Conservation (phyloP, 1,140 invertebrate species). For the Oreohelix idahoensis region DNA sequence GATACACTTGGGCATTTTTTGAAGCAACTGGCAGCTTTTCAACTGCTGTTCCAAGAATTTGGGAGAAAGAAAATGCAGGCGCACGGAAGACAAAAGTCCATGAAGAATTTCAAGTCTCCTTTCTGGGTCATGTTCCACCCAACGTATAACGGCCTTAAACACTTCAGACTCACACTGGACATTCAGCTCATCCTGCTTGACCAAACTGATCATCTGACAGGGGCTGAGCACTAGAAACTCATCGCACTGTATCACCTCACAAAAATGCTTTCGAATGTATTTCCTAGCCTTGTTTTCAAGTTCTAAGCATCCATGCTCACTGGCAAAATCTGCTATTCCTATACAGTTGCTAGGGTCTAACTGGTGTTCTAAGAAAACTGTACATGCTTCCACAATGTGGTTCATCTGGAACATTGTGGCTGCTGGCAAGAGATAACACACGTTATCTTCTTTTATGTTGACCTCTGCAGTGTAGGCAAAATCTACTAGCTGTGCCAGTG, state of each 20-base stretch:
- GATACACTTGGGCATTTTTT: conserved; percentile 86
- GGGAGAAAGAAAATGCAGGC: conserved; percentile 93
- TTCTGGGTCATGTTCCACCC: conserved; percentile 90
- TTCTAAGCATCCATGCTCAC: conserved; percentile 89
- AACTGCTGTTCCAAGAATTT: conserved; percentile 92
- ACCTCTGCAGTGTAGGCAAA: conserved; percentile 94
- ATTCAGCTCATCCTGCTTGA: conserved; percentile 90
- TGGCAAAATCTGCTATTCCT: conserved; percentile 91
- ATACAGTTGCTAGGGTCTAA: conserved; percentile 94
- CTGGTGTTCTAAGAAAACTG: conserved; percentile 90
- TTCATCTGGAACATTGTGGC: conserved; percentile 95
- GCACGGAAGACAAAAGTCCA: conserved; percentile 86
- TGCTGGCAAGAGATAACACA: conserved; percentile 90
- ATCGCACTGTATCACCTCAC: conserved; percentile 90
- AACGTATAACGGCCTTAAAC: conserved; percentile 91
- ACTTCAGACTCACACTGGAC: conserved; percentile 90
- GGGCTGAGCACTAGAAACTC: conserved; percentile 88
- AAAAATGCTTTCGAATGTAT: conserved; percentile 92
- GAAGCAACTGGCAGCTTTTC: conserved; percentile 88
- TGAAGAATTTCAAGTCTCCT: conserved; percentile 88
- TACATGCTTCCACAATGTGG: conserved; percentile 92
- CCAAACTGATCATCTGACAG: conserved; percentile 84
- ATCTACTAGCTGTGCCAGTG: conserved; percentile 86
- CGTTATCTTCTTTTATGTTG: conserved; percentile 89
- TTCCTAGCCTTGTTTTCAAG: conserved; percentile 88